phyloP scores from a whole-genome alignment of 2,888 invertebrate genomes.

The Hipparchia sbordonii region DNA sequence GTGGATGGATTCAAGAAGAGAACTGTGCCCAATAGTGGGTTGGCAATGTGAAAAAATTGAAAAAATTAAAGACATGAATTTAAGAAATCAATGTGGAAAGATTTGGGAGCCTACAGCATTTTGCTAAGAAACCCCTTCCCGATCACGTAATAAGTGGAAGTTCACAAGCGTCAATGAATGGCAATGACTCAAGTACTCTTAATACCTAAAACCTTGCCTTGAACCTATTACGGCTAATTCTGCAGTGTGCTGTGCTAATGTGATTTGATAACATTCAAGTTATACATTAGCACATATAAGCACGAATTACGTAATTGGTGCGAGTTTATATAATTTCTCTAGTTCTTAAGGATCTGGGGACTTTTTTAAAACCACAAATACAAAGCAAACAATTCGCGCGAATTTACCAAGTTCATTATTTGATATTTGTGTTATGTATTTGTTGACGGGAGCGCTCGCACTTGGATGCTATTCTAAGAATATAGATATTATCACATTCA shows the following conservation, averaged over 20 bases:
- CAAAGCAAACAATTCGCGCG: conserved; percentile 17
- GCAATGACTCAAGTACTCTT: too few relatives aligned
- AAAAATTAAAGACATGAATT: too few relatives aligned
- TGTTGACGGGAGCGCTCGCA: conserved; percentile 43
- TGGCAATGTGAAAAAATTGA: too few relatives aligned
- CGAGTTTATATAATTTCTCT: conserved; percentile 11
- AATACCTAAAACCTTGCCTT: too few relatives aligned
- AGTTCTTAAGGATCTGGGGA: neutral
- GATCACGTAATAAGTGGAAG: too few relatives aligned
- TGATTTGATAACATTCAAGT: neutral
- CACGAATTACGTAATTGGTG: conserved; percentile 13
- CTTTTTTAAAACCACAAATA: conserved; percentile 12
- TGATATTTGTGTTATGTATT: conserved; percentile 55
- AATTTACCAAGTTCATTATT: conserved; percentile 29
- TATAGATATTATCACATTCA: conserved; percentile 44
- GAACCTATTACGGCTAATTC: neutral
- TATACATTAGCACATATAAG: conserved; percentile 21
- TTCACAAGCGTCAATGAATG: too few relatives aligned
- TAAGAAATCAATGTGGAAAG: too few relatives aligned
- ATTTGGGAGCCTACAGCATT: too few relatives aligned
- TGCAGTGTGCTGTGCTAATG: neutral
- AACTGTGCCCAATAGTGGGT: too few relatives aligned
- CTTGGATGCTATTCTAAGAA: conserved; percentile 61
- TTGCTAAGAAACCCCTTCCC: too few relatives aligned
- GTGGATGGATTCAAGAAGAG: too few relatives aligned